Percentiles rank a stretch among this genome's conserved stretches.
phyloP scores from a whole-genome alignment of 2,113 vertebrate species.

The Melanerpes formicivorus region DNA sequence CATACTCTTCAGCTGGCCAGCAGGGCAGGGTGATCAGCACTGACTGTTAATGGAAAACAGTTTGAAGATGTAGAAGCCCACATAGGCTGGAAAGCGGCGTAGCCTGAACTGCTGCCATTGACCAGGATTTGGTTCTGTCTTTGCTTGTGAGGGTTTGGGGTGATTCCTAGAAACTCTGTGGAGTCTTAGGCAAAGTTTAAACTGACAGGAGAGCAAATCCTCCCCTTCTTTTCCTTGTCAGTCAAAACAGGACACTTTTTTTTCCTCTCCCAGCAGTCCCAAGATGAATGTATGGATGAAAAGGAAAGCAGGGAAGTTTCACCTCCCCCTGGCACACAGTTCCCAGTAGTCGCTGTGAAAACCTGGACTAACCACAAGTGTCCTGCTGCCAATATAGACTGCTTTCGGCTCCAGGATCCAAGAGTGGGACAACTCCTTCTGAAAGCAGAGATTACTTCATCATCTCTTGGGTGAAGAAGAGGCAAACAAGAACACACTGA shows the following conservation, averaged over 20 bases:
- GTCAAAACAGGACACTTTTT: background rate
- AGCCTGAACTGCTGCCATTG: background rate
- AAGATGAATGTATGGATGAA: background rate
- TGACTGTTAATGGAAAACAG: background rate
- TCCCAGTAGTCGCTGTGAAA: background rate
- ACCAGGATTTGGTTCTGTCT: background rate
- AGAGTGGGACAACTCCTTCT: background rate
- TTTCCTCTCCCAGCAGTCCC: background rate
- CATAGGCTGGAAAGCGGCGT: rapidly evolving
- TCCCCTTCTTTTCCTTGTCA: background rate
- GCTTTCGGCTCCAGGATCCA: background rate
- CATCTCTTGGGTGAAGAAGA: background rate
- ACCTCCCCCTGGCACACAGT: background rate
- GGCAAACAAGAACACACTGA: background rate
- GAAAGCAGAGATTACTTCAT: background rate
- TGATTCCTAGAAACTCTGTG: background rate
- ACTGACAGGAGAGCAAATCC: background rate
- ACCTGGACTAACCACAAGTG: background rate
- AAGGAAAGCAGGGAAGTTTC: background rate
- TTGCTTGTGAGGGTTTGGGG: background rate
- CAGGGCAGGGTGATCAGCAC: background rate
- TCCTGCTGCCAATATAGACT: background rate
- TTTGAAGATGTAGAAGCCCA: background rate
- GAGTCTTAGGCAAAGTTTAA: background rate
- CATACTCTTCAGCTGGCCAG: background rate